Evolutionary conservation across 2,888 invertebrate genomes (phyloP).

Genomic region (Diogma glabrata): DNA sequence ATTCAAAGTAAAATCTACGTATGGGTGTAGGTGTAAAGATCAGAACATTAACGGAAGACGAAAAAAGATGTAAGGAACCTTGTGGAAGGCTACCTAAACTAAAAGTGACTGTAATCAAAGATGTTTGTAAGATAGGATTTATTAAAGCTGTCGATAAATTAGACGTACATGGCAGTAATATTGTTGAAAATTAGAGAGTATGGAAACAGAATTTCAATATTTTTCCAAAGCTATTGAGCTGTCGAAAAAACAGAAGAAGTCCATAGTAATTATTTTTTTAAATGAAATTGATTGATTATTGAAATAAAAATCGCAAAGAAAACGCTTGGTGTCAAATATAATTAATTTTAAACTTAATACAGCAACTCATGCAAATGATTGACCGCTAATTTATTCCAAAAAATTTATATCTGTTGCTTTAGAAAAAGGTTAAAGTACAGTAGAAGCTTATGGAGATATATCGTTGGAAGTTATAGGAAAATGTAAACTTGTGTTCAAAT

Average conservation of each 20-base stretch:
- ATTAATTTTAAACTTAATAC: slow-evolving; percentile 8
- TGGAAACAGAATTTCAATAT: not conserved
- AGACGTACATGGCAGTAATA: not conserved
- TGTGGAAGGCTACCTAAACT: too few species aligned
- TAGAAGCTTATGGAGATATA: not conserved
- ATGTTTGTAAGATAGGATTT: too few species aligned
- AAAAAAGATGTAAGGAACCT: too few species aligned
- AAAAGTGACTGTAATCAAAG: too few species aligned
- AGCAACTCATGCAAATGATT: slow-evolving; percentile 7
- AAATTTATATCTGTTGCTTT: not conserved
- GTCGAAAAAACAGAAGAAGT: not conserved
- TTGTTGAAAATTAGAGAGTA: not conserved
- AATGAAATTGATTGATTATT: not conserved
- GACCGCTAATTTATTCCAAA: not conserved
- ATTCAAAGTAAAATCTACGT: too few species aligned
- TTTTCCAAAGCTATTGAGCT: not conserved
- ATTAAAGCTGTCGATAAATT: not conserved
- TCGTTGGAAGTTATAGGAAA: too few species aligned
- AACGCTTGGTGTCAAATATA: not conserved
- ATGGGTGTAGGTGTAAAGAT: too few species aligned
- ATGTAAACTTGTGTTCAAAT: slow-evolving; percentile 4
- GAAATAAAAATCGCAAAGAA: too few species aligned
- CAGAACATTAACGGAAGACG: too few species aligned
- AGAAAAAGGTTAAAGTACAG: not conserved
- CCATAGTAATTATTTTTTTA: not conserved